These are phyloP conservation scores for Hydrocynus forskahlii DNA, from an alignment of 2,797 vertebrate species.

Conservation along the genomic window DNA sequence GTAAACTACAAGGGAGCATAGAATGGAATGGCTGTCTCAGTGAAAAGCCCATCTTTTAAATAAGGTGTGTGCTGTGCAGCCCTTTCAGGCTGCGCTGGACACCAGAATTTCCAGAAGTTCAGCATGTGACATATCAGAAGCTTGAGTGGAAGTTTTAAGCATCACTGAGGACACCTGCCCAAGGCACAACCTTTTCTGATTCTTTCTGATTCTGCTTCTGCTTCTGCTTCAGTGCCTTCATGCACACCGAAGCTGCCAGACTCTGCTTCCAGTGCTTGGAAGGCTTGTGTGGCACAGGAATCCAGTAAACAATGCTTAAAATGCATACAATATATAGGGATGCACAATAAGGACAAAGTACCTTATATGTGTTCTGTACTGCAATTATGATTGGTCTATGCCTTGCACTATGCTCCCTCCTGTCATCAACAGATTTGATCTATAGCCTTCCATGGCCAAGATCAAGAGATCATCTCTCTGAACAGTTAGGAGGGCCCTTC, in stretches of 20 bases:
- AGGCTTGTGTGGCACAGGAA: too few species aligned
- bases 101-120: not conserved
- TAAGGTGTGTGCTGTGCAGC: not conserved
- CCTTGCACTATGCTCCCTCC: too few species aligned
- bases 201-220: too few species aligned
- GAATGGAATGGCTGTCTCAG: not conserved
- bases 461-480: too few species aligned
- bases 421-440: too few species aligned
- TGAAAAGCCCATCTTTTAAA: not conserved
- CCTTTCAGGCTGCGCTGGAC: not conserved
- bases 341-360: not conserved
- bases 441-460: too few species aligned
- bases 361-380: too few species aligned
- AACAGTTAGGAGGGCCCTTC: too few species aligned
- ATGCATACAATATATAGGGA: too few species aligned
- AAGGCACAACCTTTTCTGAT: not conserved
- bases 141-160: not conserved
- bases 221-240: constrained; percentile 28
- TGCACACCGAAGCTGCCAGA: not conserved
- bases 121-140: not conserved
- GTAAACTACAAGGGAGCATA: not conserved
- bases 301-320: not conserved
- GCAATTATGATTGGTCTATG: too few species aligned
- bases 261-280: not conserved
- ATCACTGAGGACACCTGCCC: not conserved